Conservation (phyloP, 2,113 vertebrate genomes). For the Panthera leo region DNA sequence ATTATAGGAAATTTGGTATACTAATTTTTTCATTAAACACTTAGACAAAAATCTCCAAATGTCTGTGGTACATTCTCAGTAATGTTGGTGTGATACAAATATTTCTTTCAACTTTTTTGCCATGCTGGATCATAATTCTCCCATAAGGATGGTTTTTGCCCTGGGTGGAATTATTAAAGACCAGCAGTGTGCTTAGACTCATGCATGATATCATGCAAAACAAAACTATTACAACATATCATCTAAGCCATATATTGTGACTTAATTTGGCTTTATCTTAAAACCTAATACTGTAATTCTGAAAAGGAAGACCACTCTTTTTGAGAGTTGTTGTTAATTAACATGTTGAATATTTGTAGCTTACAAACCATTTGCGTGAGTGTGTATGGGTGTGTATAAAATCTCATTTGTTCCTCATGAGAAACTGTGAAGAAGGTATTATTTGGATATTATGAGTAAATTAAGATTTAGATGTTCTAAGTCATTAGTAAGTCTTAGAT, state of each 20-base stretch:
- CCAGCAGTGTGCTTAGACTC: not conserved
- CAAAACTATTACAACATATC: not conserved
- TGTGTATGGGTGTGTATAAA: not conserved
- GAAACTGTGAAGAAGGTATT: not conserved
- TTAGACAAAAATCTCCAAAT: not conserved
- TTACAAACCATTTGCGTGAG: not conserved
- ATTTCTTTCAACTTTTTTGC: not conserved
- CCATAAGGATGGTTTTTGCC: not conserved
- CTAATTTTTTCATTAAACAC: not conserved
- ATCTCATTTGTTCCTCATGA: not conserved
- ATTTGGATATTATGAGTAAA: not conserved
- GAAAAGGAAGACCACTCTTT: not conserved
- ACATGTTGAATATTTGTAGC: not conserved
- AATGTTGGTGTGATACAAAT: not conserved
- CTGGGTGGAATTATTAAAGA: not conserved
- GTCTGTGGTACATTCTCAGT: not conserved
- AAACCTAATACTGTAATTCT: not conserved
- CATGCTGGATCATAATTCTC: not conserved
- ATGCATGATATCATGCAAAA: not conserved
- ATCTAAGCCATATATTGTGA: not conserved
- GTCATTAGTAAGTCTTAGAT: not conserved
- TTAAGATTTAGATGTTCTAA: not conserved
- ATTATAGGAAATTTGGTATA: not conserved
- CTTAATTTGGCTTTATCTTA: not conserved
- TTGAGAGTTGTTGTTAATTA: not conserved